A percentile compares a stretch with the other conserved stretches of the same genome.
phyloP scores from a whole-genome alignment of 2,797 vertebrate genomes.

The Pipistrellus pygmaeus region DNA sequence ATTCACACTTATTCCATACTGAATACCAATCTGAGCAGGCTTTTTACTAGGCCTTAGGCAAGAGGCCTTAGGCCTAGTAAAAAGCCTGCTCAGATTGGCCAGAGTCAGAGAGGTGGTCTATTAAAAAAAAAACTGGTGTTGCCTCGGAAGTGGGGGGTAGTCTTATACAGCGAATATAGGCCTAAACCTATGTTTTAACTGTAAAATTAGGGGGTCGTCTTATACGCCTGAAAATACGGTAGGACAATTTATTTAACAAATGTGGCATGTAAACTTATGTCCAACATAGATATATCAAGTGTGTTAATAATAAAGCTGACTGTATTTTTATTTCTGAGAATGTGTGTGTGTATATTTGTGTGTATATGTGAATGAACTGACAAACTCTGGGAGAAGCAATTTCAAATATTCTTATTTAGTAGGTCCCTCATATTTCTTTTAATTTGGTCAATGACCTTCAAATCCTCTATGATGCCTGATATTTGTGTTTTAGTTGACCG shows the following conservation, averaged over 20 bases:
- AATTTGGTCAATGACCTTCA: background rate
- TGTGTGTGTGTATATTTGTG: background rate
- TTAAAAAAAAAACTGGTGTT: too few species aligned
- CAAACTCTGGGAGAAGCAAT: background rate
- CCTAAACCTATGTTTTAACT: too few species aligned
- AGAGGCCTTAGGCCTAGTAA: too few species aligned
- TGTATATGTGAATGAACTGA: background rate
- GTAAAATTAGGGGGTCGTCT: too few species aligned
- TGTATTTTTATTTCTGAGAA: background rate
- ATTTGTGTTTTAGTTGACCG: background rate
- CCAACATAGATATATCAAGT: background rate
- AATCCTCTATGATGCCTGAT: background rate
- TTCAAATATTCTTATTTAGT: background rate
- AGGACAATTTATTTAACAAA: background rate
- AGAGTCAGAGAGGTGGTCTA: too few species aligned
- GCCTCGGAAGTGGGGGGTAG: too few species aligned
- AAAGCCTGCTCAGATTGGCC: too few species aligned
- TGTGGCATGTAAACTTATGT: background rate
- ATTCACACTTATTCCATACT: background rate
- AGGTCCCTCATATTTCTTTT: background rate
- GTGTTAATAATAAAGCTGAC: background rate
- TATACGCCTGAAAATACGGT: too few species aligned
- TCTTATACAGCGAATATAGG: too few species aligned
- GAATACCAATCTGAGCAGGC: too few species aligned
- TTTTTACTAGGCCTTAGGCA: too few species aligned